These are phyloP conservation scores for Margaritifera margaritifera DNA, from an alignment of 2,888 invertebrate genomes.

Conservation along the genomic window DNA sequence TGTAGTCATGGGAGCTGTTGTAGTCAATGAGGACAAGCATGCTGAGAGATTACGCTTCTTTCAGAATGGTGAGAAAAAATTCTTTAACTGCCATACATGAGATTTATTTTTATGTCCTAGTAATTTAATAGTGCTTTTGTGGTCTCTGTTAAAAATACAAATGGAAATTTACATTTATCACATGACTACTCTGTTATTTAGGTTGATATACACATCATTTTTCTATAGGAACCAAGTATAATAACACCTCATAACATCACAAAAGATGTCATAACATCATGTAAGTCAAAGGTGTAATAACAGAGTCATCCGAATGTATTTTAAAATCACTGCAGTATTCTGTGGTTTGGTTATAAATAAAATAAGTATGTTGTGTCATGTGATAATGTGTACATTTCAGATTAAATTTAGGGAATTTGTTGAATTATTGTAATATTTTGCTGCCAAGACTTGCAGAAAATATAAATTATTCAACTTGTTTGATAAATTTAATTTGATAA, in stretches of 20 bases:
- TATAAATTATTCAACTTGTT: no score
- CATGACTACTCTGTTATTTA: neutral
- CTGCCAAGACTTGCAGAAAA: no score
- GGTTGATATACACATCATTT: neutral
- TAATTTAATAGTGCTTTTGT: neutral
- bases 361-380: no score
- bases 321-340: no score
- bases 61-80: conserved; percentile 85
- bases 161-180: neutral
- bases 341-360: no score
- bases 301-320: no score
- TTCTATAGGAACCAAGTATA: neutral
- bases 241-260: neutral
- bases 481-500: no score
- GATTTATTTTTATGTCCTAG: neutral
- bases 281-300: no score
- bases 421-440: no score
- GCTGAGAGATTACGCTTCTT: conserved; percentile 84
- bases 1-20: conserved; percentile 94
- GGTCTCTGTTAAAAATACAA: neutral
- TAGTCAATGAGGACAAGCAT: conserved; percentile 83
- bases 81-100: neutral
- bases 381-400: no score
- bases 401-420: no score
- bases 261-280: neutral